Percentiles rank a stretch among this genome's conserved stretches.
These are phyloP conservation scores for Aegotheles bennettii DNA, from an alignment of 2,113 vertebrate genomes.

Conservation along the genomic window DNA sequence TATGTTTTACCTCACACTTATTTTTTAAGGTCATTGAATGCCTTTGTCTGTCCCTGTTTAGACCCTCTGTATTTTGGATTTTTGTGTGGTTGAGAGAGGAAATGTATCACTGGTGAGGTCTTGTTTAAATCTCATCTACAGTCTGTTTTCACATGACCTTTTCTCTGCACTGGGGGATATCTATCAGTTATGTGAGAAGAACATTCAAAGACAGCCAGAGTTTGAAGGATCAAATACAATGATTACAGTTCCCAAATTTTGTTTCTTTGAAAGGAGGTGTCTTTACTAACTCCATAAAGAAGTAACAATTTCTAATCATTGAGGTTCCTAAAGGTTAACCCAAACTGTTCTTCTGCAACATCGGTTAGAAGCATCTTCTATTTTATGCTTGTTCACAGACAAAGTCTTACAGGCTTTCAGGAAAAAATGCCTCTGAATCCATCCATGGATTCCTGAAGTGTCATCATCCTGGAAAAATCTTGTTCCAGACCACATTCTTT, in stretches of 20 bases:
- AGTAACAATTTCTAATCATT: background rate
- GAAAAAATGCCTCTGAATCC: background rate
- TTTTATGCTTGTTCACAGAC: background rate
- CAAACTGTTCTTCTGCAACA: background rate
- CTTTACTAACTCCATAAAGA: background rate
- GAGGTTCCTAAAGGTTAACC: background rate
- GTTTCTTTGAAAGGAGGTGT: background rate
- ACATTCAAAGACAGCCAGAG: background rate
- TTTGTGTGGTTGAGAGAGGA: slow-evolving; percentile 11
- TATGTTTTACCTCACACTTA: background rate
- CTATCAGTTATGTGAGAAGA: background rate
- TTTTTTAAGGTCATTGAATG: background rate
- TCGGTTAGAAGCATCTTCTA: background rate
- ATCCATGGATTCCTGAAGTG: background rate
- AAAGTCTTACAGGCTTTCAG: background rate
- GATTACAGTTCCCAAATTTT: background rate
- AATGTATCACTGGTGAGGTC: slow-evolving; percentile 4
- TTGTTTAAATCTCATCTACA: slow-evolving; percentile 26
- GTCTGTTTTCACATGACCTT: slow-evolving; percentile 10
- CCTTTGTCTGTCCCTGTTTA: slow-evolving; percentile 6
- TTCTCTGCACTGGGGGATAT: background rate
- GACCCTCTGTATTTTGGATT: background rate
- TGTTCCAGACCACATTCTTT: background rate
- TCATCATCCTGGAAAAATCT: slow-evolving; percentile 39
- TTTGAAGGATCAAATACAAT: background rate